Conservation (phyloP, 64 coral and sea anemone species). For the Dendronephthya gigantea region DNA sequence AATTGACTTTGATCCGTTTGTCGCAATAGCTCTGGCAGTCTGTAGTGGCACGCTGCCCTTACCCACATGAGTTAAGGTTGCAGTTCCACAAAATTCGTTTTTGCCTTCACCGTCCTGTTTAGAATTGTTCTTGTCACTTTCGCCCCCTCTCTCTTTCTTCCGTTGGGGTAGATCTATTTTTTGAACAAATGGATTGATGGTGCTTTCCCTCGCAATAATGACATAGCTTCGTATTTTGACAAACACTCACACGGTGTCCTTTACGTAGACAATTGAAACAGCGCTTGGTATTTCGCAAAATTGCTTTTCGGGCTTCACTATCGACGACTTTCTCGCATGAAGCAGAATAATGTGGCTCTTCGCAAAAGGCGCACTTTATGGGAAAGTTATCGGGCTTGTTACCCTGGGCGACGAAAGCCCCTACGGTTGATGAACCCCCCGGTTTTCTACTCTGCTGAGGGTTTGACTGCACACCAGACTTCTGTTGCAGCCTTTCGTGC, state of each 20-base stretch:
- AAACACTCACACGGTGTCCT: background rate
- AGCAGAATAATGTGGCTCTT: background rate
- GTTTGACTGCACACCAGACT: too few relatives aligned
- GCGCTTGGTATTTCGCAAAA: background rate
- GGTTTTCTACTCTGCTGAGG: too few relatives aligned
- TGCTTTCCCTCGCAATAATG: background rate
- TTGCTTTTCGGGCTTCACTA: background rate
- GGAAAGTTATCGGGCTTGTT: too few relatives aligned
- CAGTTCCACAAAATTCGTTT: too few relatives aligned
- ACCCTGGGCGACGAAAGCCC: too few relatives aligned
- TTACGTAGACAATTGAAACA: background rate
- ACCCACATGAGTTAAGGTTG: too few relatives aligned
- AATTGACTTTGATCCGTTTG: background rate
- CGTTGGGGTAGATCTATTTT: background rate
- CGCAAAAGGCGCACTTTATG: too few relatives aligned
- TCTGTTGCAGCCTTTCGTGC: too few relatives aligned
- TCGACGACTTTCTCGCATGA: background rate
- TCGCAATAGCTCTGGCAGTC: background rate
- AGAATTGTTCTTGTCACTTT: background rate
- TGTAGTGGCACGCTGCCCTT: background rate
- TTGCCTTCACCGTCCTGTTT: too few relatives aligned
- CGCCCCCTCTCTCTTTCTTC: background rate
- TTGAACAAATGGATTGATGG: background rate
- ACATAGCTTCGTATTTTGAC: background rate
- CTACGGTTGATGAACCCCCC: too few relatives aligned